These are phyloP conservation scores for Macrotus californicus DNA, from an alignment of 2,113 vertebrate genomes.

Conservation along the genomic window DNA sequence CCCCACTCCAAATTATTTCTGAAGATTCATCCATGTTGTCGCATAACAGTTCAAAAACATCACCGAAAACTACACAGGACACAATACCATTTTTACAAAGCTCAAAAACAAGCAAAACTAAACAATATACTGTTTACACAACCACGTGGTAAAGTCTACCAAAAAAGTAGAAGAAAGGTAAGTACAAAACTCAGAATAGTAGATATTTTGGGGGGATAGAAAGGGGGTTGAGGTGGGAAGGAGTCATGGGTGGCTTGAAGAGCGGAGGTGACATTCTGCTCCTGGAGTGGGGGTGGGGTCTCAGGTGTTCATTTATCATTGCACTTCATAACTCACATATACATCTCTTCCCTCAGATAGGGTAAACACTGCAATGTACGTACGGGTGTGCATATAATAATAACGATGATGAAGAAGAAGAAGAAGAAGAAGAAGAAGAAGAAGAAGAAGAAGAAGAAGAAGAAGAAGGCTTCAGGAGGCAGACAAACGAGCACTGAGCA, in stretches of 20 bases:
- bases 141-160: conserved; percentile 4
- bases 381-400: neutral
- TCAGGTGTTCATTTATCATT: neutral
- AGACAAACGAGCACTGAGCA: neutral
- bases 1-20: neutral
- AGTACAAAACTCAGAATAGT: neutral
- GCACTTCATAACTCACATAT: neutral
- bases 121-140: conserved; percentile 13
- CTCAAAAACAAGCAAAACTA: conserved; percentile 28
- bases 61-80: neutral
- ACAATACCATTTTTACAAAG: neutral
- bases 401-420: too few relatives aligned
- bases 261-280: neutral
- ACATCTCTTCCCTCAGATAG: neutral
- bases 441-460: too few relatives aligned
- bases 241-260: neutral
- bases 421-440: too few relatives aligned
- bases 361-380: neutral
- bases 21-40: neutral
- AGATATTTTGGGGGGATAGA: neutral
- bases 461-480: neutral
- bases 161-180: conserved; percentile 15
- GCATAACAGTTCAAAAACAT: neutral
- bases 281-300: neutral
- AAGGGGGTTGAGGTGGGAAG: neutral